Evolutionary conservation across 2,113 vertebrate species (phyloP), one percentile per base, ranked within the genome.

Genomic region (Nothobranchius furzeri): DNA sequence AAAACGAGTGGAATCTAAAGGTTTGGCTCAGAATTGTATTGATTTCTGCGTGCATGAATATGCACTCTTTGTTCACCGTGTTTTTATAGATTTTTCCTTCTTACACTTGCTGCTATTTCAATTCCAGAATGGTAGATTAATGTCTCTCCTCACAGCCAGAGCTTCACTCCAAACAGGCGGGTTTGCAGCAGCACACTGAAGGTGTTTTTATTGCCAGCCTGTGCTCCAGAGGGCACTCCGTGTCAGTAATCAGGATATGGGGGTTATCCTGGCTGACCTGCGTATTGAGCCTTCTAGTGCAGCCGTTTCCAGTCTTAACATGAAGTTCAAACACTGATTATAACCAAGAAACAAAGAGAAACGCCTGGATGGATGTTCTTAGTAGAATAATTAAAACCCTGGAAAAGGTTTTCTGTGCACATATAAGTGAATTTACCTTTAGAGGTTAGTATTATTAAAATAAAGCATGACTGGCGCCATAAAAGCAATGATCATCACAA

Each of bases 241-340:
- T 92, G 87, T 86, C 88, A 89, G 89, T 90, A 90, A 91, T 93
- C 92, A 92, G 93, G 93, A 93, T 93, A 91, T 93, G 87, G 88
- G 91, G 93, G 93, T 93, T 93, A 93, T 93, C 92, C 92, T 93
- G 92, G 77, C 88, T 92, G 92, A 92, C 90, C 89, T 82, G 55
- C 36, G 81, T 88, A 92, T 89, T 90, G 92, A 91, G 88, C 79
- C 70, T 76, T 76, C 78, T 84, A 72, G 77, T 47, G 66, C 64
- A 78, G 78, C 77, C 64, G 45, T 82, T 91, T 88, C 87, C 85
- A 84, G 57, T 47, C 47, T 62, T 64, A 76, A 76, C 74, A 70
- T 64, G 50, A 63, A 63, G 79, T 84, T 82, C 79, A 81, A 66
- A 76, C 54, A 54, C 42, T 12, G 47, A 75, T 69, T 79, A 59